Evolutionary conservation across 2,888 invertebrate genomes (phyloP).

Genomic region (Hololepta plana): DNA sequence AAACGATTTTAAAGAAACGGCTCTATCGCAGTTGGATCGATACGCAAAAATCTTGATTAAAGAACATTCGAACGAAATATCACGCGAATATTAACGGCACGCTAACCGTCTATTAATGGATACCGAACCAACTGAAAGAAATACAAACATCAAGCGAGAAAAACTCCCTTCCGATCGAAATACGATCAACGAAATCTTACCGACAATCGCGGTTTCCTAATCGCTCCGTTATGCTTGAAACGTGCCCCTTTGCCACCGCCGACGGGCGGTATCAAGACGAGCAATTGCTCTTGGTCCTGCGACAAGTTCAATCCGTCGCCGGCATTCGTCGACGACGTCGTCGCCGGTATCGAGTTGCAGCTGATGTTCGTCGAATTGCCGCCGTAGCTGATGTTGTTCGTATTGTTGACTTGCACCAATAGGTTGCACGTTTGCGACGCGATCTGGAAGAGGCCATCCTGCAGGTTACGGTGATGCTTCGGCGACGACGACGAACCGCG

Average conservation of each 20-base stretch:
- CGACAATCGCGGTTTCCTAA: conserved; percentile 37
- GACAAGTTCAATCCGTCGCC: conserved; percentile 6
- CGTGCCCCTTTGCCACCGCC: background rate
- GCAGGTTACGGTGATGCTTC: conserved; percentile 42
- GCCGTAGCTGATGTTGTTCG: conserved; percentile 54
- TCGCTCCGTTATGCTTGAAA: conserved; percentile 10
- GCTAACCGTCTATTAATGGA: too few species aligned
- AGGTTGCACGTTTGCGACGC: conserved; percentile 64
- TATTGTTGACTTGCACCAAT: conserved; percentile 57
- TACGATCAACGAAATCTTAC: conserved; percentile 22
- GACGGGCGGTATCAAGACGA: conserved; percentile 40
- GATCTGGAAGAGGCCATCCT: conserved; percentile 60
- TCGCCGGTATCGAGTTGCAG: conserved; percentile 27
- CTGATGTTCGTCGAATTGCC: conserved; percentile 44
- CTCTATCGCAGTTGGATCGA: too few species aligned
- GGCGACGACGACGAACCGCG: conserved; percentile 16
- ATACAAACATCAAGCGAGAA: too few species aligned
- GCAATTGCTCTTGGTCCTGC: conserved; percentile 25
- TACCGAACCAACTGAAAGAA: too few species aligned
- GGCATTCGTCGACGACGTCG: conserved; percentile 6
- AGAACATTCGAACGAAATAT: too few species aligned
- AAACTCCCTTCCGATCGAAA: too few species aligned
- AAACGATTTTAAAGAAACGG: too few species aligned
- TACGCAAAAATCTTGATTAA: too few species aligned
- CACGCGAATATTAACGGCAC: too few species aligned